Conservation (phyloP, 2,888 invertebrate genomes). For the Eucera pruinosa region DNA sequence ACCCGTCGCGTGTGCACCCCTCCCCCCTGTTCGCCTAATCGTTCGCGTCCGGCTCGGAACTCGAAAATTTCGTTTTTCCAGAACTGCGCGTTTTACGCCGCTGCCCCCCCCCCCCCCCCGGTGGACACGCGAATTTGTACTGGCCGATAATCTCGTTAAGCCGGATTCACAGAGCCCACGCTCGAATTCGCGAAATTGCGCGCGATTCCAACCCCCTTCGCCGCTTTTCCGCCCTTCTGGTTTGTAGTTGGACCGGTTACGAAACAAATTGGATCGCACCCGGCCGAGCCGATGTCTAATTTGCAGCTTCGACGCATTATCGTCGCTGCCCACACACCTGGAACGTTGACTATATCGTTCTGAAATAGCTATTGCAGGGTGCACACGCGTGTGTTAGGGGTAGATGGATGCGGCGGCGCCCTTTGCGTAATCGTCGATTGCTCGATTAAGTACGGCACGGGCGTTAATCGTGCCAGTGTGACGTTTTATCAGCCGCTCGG, state of each 20-base stretch:
- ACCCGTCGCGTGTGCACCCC: background rate
- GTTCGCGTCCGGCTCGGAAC: slow-evolving; percentile 26
- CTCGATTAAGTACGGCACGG: slow-evolving; percentile 14
- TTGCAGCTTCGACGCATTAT: slow-evolving; percentile 39
- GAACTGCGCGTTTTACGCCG: slow-evolving; percentile 23
- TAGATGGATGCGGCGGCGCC: slow-evolving; percentile 9
- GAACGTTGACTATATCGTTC: slow-evolving; percentile 15
- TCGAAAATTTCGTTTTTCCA: slow-evolving; percentile 55
- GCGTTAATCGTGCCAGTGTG: no score
- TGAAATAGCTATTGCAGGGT: background rate
- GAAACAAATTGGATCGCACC: slow-evolving; percentile 46
- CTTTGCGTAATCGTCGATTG: slow-evolving; percentile 32
- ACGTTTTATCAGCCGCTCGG: background rate
- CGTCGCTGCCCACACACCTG: slow-evolving; percentile 1
- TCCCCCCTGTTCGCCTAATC: background rate
- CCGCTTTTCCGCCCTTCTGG: background rate
- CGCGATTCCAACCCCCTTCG: slow-evolving; percentile 25
- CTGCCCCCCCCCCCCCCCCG: no score
- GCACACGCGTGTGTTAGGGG: background rate
- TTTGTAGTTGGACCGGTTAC: background rate
- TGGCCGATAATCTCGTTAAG: slow-evolving; percentile 63
- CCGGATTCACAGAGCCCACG: slow-evolving; percentile 43
- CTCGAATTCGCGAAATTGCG: slow-evolving; percentile 53
- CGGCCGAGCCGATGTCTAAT: slow-evolving; percentile 35
- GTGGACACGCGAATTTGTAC: slow-evolving; percentile 49